Conservation (phyloP, 2,113 vertebrate genomes). For the Chloropsis cyanopogon region DNA sequence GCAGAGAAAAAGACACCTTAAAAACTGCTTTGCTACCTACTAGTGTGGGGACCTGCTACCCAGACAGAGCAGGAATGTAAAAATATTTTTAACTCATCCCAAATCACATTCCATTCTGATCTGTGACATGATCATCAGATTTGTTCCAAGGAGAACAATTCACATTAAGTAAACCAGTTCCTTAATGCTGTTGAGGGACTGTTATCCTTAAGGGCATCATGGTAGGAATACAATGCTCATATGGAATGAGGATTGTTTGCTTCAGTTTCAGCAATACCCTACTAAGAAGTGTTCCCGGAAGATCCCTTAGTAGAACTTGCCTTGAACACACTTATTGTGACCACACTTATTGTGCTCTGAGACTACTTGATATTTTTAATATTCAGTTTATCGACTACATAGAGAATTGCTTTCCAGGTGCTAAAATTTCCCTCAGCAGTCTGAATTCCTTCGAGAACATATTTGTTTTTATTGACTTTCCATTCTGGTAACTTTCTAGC, state of each 20-base stretch:
- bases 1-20: not conserved
- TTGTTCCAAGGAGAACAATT: not conserved
- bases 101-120: not conserved
- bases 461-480: conserved; percentile 35
- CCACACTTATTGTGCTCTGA: not conserved
- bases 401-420: not conserved
- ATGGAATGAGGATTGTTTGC: not conserved
- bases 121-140: not conserved
- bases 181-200: not conserved
- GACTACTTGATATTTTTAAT: not conserved
- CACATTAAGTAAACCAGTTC: not conserved
- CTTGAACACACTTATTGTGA: not conserved
- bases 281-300: not conserved
- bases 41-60: not conserved
- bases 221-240: not conserved
- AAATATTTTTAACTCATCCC: not conserved
- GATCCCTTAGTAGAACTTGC: not conserved
- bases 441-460: not conserved
- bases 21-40: not conserved
- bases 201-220: not conserved
- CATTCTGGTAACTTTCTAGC: not conserved
- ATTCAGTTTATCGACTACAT: not conserved
- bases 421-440: not conserved
- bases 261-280: not conserved
- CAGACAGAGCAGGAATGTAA: not conserved